These are phyloP conservation scores for Takifugu ocellatus DNA, from an alignment of 2,797 vertebrate genomes.

Conservation along the genomic window DNA sequence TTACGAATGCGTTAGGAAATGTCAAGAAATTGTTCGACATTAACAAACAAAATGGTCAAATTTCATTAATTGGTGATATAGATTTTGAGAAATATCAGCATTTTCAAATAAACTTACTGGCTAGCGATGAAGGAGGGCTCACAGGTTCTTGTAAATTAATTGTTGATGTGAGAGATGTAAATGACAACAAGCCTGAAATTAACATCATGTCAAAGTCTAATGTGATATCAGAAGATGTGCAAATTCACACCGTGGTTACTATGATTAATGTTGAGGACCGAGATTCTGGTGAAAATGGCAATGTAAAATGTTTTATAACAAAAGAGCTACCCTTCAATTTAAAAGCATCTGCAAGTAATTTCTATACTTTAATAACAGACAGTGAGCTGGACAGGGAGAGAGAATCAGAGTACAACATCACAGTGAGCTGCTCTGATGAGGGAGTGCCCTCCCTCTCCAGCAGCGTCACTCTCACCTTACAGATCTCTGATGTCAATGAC, in stretches of 20 bases:
- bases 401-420: conserved; percentile 7
- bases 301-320: conserved; percentile 50
- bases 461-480: too few relatives aligned
- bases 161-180: conserved; percentile 72
- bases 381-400: conserved; percentile 64
- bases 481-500: too few relatives aligned
- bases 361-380: conserved; percentile 63
- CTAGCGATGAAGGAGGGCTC: conserved; percentile 72
- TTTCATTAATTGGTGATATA: conserved; percentile 30
- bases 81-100: conserved; percentile 51
- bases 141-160: conserved; percentile 59
- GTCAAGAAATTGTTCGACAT: conserved; percentile 14
- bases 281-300: conserved; percentile 70
- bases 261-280: conserved; percentile 64
- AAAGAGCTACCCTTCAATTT: conserved; percentile 63
- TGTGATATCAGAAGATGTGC: conserved; percentile 41
- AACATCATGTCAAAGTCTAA: conserved; percentile 49
- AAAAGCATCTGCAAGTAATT: conserved; percentile 58
- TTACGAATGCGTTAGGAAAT: conserved; percentile 26
- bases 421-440: background rate
- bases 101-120: conserved; percentile 63
- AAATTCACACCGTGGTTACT: conserved; percentile 42
- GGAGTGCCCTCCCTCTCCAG: too few relatives aligned
- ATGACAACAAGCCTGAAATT: conserved; percentile 74
- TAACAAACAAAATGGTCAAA: conserved; percentile 4